Percentiles rank a stretch among this genome's conserved stretches.
These are phyloP conservation scores for Spatulosminthurus flaviceps DNA, from an alignment of 2,888 invertebrate genomes.

Conservation along the genomic window DNA sequence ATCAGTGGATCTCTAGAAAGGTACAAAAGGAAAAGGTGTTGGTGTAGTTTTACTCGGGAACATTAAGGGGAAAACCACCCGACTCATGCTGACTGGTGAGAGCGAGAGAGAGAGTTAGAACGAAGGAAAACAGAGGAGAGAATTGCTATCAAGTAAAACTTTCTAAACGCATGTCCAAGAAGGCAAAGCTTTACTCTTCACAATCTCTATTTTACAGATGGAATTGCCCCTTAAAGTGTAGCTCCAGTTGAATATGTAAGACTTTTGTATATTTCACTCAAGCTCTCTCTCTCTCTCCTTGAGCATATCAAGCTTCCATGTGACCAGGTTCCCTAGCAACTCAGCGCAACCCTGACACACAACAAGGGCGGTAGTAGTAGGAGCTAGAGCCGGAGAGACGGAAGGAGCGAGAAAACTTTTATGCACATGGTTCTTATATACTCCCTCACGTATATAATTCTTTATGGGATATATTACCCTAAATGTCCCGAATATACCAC, in stretches of 20 bases:
- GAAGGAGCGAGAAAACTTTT: constrained; percentile 16
- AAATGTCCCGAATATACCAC: neutral
- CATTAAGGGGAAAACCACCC: too few relatives aligned
- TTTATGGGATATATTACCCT: neutral
- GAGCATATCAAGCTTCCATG: constrained; percentile 11
- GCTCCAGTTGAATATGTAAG: neutral
- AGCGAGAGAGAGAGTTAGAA: neutral
- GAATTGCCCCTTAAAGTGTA: neutral
- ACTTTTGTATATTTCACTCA: too few relatives aligned
- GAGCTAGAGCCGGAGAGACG: constrained; percentile 21
- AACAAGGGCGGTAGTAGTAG: constrained; percentile 36
- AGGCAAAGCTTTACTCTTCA: neutral
- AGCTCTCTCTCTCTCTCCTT: neutral
- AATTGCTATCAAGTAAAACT: neutral
- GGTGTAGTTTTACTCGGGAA: too few relatives aligned
- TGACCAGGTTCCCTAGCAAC: constrained; percentile 50
- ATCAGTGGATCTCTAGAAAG: too few relatives aligned
- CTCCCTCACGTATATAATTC: neutral
- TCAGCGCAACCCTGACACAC: constrained; percentile 46
- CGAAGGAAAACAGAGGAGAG: neutral
- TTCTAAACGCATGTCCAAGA: constrained; percentile 12
- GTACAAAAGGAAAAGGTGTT: too few relatives aligned
- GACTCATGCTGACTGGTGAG: neutral
- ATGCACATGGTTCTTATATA: neutral
- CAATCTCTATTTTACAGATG: neutral